These are phyloP conservation scores for Pantherophis vulpinus DNA, from an alignment of 2,797 vertebrate species.

Conservation along the genomic window DNA sequence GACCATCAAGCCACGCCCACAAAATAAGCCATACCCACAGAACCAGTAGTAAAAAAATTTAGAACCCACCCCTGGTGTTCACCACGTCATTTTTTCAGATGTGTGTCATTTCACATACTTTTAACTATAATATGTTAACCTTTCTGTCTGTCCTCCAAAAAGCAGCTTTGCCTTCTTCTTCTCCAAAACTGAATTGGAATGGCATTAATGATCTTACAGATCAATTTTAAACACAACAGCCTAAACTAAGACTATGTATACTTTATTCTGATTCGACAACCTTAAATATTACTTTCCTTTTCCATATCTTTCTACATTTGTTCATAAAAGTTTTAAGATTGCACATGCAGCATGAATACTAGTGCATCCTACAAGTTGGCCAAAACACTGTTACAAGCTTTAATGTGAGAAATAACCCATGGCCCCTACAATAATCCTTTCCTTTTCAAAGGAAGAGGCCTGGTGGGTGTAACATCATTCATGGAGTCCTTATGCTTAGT, in stretches of 20 bases:
- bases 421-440: not conserved
- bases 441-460: not conserved
- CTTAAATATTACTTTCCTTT: not conserved
- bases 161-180: not conserved
- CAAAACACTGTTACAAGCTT: not conserved
- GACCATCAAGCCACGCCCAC: no score
- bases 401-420: not conserved
- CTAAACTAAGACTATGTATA: not conserved
- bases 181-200: not conserved
- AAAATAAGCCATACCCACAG: no score
- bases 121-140: not conserved
- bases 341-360: fast-evolving
- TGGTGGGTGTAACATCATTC: not conserved
- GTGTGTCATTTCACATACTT: not conserved
- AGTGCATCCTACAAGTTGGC: not conserved
- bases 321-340: not conserved
- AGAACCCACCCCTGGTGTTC: not conserved
- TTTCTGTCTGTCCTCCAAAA: not conserved
- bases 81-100: not conserved
- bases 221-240: not conserved
- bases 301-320: not conserved
- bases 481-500: not conserved
- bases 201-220: not conserved
- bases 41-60: no score
- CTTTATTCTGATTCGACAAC: slow-evolving; percentile 20